Percentiles rank a stretch among this genome's conserved stretches.
Evolutionary conservation across 2,888 invertebrate genomes (phyloP).

Genomic region (Bombylius discolor): DNA sequence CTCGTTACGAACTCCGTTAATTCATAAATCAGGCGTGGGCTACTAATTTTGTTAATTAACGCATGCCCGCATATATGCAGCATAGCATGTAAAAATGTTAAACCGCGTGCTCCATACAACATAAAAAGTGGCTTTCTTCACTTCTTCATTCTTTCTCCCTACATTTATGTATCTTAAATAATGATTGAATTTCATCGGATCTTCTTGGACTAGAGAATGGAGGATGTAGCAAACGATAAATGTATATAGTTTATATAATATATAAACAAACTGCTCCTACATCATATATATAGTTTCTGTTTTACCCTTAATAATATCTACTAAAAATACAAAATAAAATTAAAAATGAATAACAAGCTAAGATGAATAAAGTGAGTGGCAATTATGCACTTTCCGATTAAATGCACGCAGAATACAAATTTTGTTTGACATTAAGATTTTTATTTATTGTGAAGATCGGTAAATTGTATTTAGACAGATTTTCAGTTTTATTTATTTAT

Average conservation of each 20-base stretch:
- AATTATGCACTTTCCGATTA: conserved; percentile 4
- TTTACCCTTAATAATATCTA: too few species aligned
- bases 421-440: neutral
- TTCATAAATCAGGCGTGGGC: conserved; percentile 33
- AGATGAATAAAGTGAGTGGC: neutral
- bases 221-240: too few species aligned
- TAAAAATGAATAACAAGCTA: neutral
- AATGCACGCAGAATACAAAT: conserved; percentile 6
- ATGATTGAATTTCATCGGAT: neutral
- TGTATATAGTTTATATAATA: too few species aligned
- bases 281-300: too few species aligned
- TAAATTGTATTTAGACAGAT: neutral
- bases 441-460: neutral
- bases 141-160: neutral
- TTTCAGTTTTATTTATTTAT: neutral
- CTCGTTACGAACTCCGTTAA: conserved; percentile 19
- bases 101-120: conserved; percentile 11
- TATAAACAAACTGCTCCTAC: too few species aligned
- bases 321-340: too few species aligned
- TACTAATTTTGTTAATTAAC: conserved; percentile 19
- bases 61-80: conserved; percentile 11
- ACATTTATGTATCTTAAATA: neutral
- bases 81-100: conserved; percentile 5
- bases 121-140: neutral
- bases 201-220: neutral